Base-by-base conservation (phyloP, 1,140 invertebrate species). In the Nylanderia fulva region DNA sequence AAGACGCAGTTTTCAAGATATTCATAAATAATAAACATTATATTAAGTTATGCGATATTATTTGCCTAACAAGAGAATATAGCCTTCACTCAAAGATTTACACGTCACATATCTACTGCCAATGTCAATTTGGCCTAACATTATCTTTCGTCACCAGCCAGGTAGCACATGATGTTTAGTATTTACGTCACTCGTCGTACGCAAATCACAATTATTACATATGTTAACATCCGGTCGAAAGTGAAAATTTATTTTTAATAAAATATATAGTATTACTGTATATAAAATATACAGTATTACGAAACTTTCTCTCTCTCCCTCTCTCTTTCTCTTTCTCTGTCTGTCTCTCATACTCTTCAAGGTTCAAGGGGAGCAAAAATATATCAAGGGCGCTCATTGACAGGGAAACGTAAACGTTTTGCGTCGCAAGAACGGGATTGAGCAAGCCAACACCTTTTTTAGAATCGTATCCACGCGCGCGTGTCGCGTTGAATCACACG, bases 71-170 rank as follows among this genome's bases (percentile, higher is more conserved):
- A 61, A 24, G 33, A 11, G 33, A 11, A 11, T 13, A 68, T 13
- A 68, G 72, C 63, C 79, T 88, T 68, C 5, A 39, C 15, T 88
- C 86, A 76, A 88, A 71, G 64, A 56, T 36, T 54, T 15, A 18
- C 48, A 24, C 72, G 69, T 77, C 71, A 68, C n/a, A 71, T 84
- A 33, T 33, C 29, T 33, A 88, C 39, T 88, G 85, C 71, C 86
- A 88, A 87, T 86, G 86, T 84, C 79, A 88, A 36, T 87, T 71
- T 87, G 24, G 72, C 58, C 54, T 87, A 58, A 54, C 33, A 29
- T 56, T 69, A 18, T 36, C 18, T 69, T 80, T 80, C 52, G 33
- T 69, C 45, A 80, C 36, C 13, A 36, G 33, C 7, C 45, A 66
- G 63, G 15, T 79, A 68, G 9, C 61, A 7, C 63, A 33, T 45